Conservation (phyloP, 1,140 invertebrate genomes). For the Saccostrea echinata region DNA sequence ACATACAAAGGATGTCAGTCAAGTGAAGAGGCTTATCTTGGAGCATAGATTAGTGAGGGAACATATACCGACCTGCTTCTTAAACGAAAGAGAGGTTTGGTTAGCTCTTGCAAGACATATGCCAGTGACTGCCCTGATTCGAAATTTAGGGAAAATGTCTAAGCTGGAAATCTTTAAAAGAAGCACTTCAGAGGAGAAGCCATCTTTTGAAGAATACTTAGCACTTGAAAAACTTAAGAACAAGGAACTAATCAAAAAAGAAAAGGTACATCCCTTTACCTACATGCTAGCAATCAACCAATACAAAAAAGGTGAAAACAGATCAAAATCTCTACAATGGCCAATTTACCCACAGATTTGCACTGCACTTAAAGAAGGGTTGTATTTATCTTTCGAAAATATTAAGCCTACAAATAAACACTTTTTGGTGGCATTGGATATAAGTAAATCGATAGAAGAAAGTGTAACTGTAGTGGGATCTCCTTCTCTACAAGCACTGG, state of each 20-base stretch:
- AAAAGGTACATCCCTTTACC: not conserved
- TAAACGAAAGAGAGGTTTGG: slow-evolving; percentile 85
- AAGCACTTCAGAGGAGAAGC: slow-evolving; percentile 66
- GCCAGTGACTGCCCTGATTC: slow-evolving; percentile 82
- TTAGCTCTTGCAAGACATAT: slow-evolving; percentile 83
- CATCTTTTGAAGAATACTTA: not conserved
- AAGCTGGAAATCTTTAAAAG: slow-evolving; percentile 79
- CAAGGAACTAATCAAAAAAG: not conserved
- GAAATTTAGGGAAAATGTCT: slow-evolving; percentile 85
- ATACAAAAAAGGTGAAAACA: not conserved
- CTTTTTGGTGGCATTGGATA: slow-evolving; percentile 84
- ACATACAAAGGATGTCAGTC: slow-evolving; percentile 82
- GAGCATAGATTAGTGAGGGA: slow-evolving; percentile 82
- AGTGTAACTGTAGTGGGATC: slow-evolving; percentile 53
- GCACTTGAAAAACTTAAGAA: not conserved
- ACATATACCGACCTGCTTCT: slow-evolving; percentile 85
- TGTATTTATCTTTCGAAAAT: not conserved
- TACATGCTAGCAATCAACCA: not conserved
- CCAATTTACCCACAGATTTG: not conserved
- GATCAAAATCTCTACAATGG: not conserved
- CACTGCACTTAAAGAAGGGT: not conserved
- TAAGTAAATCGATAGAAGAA: slow-evolving; percentile 80
- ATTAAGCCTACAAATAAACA: slow-evolving; percentile 80
- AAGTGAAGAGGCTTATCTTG: slow-evolving; percentile 81
- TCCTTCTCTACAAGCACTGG: slow-evolving; percentile 48